Conservation (phyloP, 2,888 invertebrate species). For the Diadegma fenestrale region DNA sequence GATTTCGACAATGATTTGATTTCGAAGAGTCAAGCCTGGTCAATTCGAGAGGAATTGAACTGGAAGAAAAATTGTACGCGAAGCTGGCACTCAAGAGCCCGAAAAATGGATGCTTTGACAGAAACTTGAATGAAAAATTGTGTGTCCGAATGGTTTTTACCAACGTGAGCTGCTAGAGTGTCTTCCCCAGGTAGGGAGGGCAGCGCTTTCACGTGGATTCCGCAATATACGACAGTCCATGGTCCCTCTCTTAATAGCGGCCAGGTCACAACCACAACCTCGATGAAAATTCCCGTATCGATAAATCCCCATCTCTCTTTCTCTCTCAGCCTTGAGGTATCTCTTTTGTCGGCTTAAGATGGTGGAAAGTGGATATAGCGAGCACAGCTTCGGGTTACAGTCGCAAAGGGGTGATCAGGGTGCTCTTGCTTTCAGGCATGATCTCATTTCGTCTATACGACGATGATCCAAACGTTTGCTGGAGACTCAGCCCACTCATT, state of each 20-base stretch:
- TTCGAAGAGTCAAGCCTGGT: no score
- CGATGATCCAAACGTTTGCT: conserved; percentile 17
- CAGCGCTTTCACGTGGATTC: background rate
- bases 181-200: background rate
- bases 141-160: background rate
- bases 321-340: background rate
- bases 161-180: background rate
- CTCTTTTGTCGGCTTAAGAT: conserved; percentile 31
- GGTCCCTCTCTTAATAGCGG: conserved; percentile 13
- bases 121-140: background rate
- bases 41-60: no score
- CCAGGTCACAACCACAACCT: conserved; percentile 38
- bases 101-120: background rate
- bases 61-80: background rate
- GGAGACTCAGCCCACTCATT: background rate
- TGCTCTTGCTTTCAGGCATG: conserved; percentile 20
- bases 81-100: background rate
- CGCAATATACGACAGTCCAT: background rate
- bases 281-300: conserved; percentile 57
- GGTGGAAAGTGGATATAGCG: conserved; percentile 17
- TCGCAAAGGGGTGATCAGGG: conserved; percentile 31
- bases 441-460: conserved; percentile 43
- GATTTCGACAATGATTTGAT: no score
- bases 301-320: conserved; percentile 40
- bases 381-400: conserved; percentile 44